Evolutionary conservation across 1,140 invertebrate species (phyloP), one percentile per base, ranked within the genome.

Genomic region (Nixonia krombeini): DNA sequence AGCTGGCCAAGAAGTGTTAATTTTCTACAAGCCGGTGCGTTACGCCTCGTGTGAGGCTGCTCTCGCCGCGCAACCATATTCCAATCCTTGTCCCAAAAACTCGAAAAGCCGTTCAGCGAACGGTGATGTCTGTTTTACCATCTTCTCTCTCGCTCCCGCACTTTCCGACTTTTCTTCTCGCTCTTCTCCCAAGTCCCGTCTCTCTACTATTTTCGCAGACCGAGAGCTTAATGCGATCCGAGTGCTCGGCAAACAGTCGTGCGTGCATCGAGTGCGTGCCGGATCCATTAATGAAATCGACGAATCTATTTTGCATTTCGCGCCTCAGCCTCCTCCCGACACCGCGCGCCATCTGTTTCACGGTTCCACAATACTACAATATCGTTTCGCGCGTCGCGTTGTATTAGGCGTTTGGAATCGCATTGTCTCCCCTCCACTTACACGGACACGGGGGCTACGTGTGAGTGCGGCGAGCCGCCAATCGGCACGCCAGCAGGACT

Each of bases 281-380:
- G 68, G 73, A 75, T 74, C 71, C 76, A 76, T 78, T 76, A 76
- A 78, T 76, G 73, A 75, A 76, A 78, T 75, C 69, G 73, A 76
- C 69, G 53, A 45, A 33, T 53, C 57, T 26, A 37, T 47, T 18
- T 18, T 47, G 35, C 25, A 31, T 2, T 31, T 9, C 3, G 2
- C 9, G 29, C 29, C 2, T 9, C 8, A 31, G 2, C 2, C 29
- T 26, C 9, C 9, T 5, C 25, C 4, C 25, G 25, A 5, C 25
- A 9, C 25, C 4, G 4, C 25, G 4, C 25, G 25, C n/a, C n/a
- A n/a, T n/a, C n/a, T n/a, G n/a, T n/a, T n/a, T n/a, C n/a, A n/a
- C n/a, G n/a, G n/a, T n/a, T n/a, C n/a, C n/a, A n/a, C n/a, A n/a
- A n/a, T n/a, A n/a, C n/a, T n/a, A n/a, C n/a, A n/a, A n/a, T n/a